Conservation (phyloP, 2,888 invertebrate genomes). For the Meghimatium bilineatum region DNA sequence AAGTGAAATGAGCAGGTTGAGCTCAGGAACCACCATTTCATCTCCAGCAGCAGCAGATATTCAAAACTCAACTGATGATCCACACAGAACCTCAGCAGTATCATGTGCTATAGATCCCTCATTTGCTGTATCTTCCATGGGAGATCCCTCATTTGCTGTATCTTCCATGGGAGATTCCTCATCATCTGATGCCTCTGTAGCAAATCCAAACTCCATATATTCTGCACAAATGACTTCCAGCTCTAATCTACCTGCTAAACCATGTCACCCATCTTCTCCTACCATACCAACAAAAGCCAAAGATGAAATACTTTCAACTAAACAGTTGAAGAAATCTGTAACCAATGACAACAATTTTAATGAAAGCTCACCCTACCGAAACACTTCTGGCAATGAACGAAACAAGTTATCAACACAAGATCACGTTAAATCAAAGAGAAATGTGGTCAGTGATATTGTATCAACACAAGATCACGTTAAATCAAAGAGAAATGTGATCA, state of each 20-base stretch:
- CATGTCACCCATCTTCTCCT: constrained; percentile 13
- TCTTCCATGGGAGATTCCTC: not conserved
- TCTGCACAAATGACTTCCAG: not conserved
- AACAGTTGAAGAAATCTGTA: not conserved
- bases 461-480: not conserved
- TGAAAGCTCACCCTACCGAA: not conserved
- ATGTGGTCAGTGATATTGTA: not conserved
- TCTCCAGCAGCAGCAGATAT: not conserved
- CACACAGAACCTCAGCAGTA: not conserved
- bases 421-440: not conserved
- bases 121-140: not conserved
- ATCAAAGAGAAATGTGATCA: not conserved
- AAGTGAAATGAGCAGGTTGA: constrained; percentile 2
- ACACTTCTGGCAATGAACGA: not conserved
- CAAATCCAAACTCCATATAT: not conserved
- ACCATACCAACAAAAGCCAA: not conserved
- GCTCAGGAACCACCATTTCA: constrained; percentile 29
- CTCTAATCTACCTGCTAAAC: constrained; percentile 2
- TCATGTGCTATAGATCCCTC: not conserved
- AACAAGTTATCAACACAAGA: not conserved
- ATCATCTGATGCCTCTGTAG: too few relatives aligned
- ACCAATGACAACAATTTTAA: not conserved
- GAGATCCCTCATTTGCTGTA: not conserved
- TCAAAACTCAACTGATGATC: not conserved
- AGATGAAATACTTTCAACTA: not conserved